Conservation (phyloP, 1,140 invertebrate species). For the Orius laevigatus region DNA sequence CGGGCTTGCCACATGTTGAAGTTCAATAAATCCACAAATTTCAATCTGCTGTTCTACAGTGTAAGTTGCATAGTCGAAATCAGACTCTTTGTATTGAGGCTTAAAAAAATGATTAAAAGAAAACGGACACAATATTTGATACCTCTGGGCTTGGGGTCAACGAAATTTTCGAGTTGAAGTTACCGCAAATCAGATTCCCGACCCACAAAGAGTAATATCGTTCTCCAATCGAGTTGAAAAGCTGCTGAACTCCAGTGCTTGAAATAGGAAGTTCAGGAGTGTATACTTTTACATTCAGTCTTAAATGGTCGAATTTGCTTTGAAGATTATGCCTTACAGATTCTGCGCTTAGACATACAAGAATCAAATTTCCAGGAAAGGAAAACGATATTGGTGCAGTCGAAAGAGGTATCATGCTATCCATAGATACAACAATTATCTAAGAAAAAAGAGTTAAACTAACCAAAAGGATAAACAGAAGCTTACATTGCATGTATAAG, state of each 20-base stretch:
- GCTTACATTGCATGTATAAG: slow-evolving; percentile 57
- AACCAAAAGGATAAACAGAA: slow-evolving; percentile 1
- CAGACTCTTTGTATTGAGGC: slow-evolving; percentile 41
- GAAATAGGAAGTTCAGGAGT: slow-evolving; percentile 6
- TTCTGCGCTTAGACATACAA: slow-evolving; percentile 29
- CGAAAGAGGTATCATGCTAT: slow-evolving; percentile 28
- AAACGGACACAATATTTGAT: slow-evolving; percentile 15
- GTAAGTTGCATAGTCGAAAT: slow-evolving; percentile 42
- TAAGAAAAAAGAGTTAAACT: slow-evolving; percentile 24
- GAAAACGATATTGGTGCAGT: slow-evolving; percentile 43
- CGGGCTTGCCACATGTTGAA: slow-evolving; percentile 79
- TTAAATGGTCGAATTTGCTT: no score
- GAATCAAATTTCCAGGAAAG: slow-evolving; percentile 59
- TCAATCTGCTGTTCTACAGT: slow-evolving; percentile 49
- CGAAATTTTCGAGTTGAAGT: slow-evolving; percentile 51
- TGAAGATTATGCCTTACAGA: no score
- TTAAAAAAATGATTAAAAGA: slow-evolving; percentile 25
- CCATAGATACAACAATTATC: slow-evolving; percentile 64
- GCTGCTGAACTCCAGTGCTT: slow-evolving; percentile 31
- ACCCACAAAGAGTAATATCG: slow-evolving; percentile 62
- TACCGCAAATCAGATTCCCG: slow-evolving; percentile 58
- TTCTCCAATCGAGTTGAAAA: slow-evolving; percentile 58
- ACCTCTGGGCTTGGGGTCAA: slow-evolving; percentile 61
- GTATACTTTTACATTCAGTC: slow-evolving; percentile 30
- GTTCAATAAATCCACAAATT: slow-evolving; percentile 68